Percentiles rank a stretch among this genome's conserved stretches.
Conservation (phyloP, 2,888 invertebrate genomes). For the Coleophora deauratella region DNA sequence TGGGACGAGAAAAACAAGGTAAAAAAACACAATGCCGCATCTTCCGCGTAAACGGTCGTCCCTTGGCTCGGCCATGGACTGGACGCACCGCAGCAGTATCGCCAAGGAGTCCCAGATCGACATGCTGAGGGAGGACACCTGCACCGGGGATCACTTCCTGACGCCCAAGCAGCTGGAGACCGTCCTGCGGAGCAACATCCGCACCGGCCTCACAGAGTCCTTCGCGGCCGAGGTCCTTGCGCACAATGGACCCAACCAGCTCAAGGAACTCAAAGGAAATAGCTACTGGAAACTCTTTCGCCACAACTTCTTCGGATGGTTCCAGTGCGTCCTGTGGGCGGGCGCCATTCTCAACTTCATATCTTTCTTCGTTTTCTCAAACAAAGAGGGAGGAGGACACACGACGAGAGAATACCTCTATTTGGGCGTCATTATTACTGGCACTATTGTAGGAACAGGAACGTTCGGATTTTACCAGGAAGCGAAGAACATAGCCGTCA, state of each 20-base stretch:
- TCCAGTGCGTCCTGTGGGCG: slow-evolving; percentile 80
- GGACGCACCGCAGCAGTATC: slow-evolving; percentile 23
- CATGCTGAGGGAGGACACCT: slow-evolving; percentile 48
- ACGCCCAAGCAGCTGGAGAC: slow-evolving; percentile 51
- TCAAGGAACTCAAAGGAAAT: slow-evolving; percentile 74
- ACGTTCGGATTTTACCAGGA: slow-evolving; percentile 74
- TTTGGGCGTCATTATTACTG: slow-evolving; percentile 48
- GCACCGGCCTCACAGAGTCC: slow-evolving; percentile 66
- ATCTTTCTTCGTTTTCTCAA: slow-evolving; percentile 51
- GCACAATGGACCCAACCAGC: slow-evolving; percentile 75
- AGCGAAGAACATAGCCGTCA: slow-evolving; percentile 81
- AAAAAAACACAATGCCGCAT: slow-evolving; percentile 28
- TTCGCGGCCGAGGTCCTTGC: slow-evolving; percentile 69
- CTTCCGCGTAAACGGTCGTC: slow-evolving; percentile 23
- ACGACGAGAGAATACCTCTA: slow-evolving; percentile 53
- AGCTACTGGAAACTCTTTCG: slow-evolving; percentile 78
- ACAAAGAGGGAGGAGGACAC: slow-evolving; percentile 26
- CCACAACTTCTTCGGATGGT: slow-evolving; percentile 81
- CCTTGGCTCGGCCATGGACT: slow-evolving; percentile 9
- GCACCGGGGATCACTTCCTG: slow-evolving; percentile 61
- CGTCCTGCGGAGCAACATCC: slow-evolving; percentile 57
- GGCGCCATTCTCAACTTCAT: slow-evolving; percentile 77
- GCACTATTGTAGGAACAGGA: slow-evolving; percentile 63
- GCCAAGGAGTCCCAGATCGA: slow-evolving; percentile 28
- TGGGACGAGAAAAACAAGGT: background rate